Evolutionary conservation across 1,140 invertebrate species (phyloP).

Genomic region (Plodia interpunctella): DNA sequence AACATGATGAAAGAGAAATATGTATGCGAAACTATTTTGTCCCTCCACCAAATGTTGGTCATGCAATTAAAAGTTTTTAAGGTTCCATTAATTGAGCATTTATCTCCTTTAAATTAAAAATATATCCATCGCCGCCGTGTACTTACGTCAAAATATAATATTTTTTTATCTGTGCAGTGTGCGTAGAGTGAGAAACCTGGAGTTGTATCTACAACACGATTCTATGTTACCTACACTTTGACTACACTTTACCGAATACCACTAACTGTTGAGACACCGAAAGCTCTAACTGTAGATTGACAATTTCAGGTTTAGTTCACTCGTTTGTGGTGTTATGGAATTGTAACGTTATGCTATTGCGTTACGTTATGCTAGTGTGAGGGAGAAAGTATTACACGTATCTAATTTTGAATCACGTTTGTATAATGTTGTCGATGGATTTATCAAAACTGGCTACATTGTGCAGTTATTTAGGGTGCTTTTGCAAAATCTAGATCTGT

Average conservation of each 20-base stretch:
- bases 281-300: slow-evolving; percentile 36
- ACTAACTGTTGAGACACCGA: slow-evolving; percentile 40
- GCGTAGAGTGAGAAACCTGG: slow-evolving; percentile 21
- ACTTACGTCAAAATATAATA: slow-evolving; percentile 22
- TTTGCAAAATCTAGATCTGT: neutral
- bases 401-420: neutral
- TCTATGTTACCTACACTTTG: slow-evolving; percentile 11
- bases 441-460: neutral
- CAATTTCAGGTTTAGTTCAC: slow-evolving; percentile 15
- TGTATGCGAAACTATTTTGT: slow-evolving; percentile 36
- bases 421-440: neutral
- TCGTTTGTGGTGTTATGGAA: neutral
- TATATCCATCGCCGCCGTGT: slow-evolving; percentile 13
- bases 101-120: slow-evolving; percentile 24
- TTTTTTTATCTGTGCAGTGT: slow-evolving; percentile 29
- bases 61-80: slow-evolving; percentile 75
- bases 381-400: neutral
- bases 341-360: neutral
- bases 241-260: slow-evolving; percentile 8
- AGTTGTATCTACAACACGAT: slow-evolving; percentile 13
- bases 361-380: neutral
- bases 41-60: slow-evolving; percentile 29
- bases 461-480: neutral
- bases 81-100: slow-evolving; percentile 53
- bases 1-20: slow-evolving; percentile 8